A percentile compares a stretch with the other conserved stretches of the same genome.
Evolutionary conservation across 2,113 vertebrate species (phyloP).

Genomic region (Entelurus aequoreus): DNA sequence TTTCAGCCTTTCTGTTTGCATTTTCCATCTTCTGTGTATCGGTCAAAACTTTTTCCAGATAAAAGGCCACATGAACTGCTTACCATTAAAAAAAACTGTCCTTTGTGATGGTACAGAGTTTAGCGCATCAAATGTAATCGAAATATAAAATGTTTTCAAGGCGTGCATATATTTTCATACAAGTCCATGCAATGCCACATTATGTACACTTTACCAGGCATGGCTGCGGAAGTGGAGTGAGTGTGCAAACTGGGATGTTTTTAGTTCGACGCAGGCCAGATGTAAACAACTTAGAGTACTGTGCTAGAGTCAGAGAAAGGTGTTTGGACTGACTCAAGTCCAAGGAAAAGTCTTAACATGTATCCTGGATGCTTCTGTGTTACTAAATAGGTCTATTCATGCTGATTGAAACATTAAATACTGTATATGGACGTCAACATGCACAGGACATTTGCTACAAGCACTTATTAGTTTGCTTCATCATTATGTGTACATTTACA

Average conservation of each 20-base stretch:
- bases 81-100: neutral
- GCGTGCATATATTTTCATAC: too few species aligned
- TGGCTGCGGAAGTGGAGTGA: neutral
- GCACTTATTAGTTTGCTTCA: neutral
- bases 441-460: too few species aligned
- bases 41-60: too few species aligned
- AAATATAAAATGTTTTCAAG: too few species aligned
- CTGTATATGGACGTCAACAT: neutral
- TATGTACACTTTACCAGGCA: neutral
- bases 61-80: too few species aligned
- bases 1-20: too few species aligned
- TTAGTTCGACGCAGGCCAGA: conserved; percentile 11
- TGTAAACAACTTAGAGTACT: conserved; percentile 25
- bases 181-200: neutral
- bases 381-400: conserved; percentile 26
- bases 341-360: conserved; percentile 37
- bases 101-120: neutral
- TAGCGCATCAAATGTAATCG: neutral
- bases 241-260: neutral
- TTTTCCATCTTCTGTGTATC: too few species aligned
- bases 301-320: conserved; percentile 32
- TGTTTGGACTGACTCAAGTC: conserved; percentile 38
- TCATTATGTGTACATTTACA: neutral
- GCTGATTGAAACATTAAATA: conserved; percentile 6
- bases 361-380: conserved; percentile 19